phyloP scores from a whole-genome alignment of 2,888 invertebrate genomes.

The Piscicola geometra region DNA sequence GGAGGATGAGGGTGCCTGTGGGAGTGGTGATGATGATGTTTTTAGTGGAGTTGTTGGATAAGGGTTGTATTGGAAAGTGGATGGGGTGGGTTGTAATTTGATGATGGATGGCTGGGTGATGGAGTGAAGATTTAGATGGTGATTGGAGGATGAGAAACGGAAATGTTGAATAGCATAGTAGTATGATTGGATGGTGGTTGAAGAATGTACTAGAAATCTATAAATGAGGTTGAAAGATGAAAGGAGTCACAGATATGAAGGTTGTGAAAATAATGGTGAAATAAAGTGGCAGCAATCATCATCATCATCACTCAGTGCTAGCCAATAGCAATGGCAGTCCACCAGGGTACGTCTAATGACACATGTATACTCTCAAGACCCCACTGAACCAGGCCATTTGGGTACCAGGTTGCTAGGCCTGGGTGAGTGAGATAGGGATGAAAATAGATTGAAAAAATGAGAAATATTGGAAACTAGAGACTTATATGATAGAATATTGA shows the following conservation, averaged over 20 bases:
- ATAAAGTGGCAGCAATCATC: background rate
- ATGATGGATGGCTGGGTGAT: background rate
- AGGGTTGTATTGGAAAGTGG: background rate
- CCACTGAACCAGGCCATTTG: constrained; percentile 75
- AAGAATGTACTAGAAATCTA: no score
- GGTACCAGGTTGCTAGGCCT: constrained; percentile 77
- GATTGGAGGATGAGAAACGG: background rate
- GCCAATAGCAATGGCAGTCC: constrained; percentile 76
- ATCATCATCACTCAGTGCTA: no score
- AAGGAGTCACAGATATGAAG: background rate
- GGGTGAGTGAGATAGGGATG: no score
- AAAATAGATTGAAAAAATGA: constrained; percentile 50
- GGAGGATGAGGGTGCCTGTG: constrained; percentile 70
- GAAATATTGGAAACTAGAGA: constrained; percentile 59
- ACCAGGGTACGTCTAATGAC: constrained; percentile 80
- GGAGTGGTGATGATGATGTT: background rate
- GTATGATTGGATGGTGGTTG: no score
- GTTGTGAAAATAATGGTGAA: background rate
- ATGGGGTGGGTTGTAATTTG: background rate
- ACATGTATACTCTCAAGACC: constrained; percentile 78
- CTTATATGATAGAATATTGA: no score
- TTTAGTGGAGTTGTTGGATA: background rate
- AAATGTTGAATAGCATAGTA: no score
- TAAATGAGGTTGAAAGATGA: no score
- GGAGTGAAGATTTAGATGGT: background rate